phyloP scores from a whole-genome alignment of 2,113 vertebrate species.

The Melanostigma gelatinosum region DNA sequence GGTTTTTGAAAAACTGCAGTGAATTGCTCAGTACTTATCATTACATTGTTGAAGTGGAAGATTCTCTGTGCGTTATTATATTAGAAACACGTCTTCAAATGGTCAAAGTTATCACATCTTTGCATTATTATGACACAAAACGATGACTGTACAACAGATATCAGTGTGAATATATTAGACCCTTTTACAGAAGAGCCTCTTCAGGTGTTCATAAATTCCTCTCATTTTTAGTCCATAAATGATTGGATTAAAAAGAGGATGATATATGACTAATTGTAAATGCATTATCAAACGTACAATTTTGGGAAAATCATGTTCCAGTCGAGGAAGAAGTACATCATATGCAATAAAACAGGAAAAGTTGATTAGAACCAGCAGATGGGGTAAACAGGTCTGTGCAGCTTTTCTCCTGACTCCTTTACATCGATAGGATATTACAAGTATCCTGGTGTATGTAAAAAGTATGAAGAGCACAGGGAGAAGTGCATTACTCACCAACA shows the following conservation, averaged over 20 bases:
- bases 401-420: neutral
- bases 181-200: neutral
- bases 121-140: neutral
- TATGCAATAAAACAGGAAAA: slow-evolving; percentile 11
- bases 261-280: slow-evolving; percentile 27
- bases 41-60: no score
- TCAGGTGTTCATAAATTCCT: slow-evolving; percentile 23
- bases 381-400: slow-evolving; percentile 45
- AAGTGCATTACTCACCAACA: no score
- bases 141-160: neutral
- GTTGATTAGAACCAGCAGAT: slow-evolving; percentile 34
- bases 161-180: neutral
- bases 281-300: slow-evolving; percentile 41
- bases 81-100: neutral
- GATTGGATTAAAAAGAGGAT: slow-evolving; percentile 46
- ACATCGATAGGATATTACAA: slow-evolving; percentile 10
- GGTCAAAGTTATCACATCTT: neutral
- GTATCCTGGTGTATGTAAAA: slow-evolving; percentile 3
- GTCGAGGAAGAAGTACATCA: slow-evolving; percentile 12
- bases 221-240: slow-evolving; percentile 51
- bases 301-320: slow-evolving; percentile 15
- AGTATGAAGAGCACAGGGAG: no score
- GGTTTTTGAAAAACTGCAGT: no score
- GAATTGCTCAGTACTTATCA: no score
- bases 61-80: neutral